Base-by-base conservation (phyloP, 1,140 invertebrate species). In the Dendrolimus kikuchii region DNA sequence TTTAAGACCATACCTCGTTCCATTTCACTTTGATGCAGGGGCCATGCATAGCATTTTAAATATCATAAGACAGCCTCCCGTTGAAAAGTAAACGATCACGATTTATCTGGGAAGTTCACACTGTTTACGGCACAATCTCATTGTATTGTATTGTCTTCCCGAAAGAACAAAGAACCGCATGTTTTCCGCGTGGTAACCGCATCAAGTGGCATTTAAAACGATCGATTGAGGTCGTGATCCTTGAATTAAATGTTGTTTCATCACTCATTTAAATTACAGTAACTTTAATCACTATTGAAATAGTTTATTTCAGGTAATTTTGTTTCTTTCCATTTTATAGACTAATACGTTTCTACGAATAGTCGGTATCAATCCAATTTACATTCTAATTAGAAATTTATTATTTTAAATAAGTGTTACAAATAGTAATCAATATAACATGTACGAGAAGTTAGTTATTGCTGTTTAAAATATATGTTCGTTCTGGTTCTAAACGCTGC, bases 121-220 rank as follows among this genome's bases (percentile, higher is more conserved):
- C 62, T 69, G 64, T 71, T 59, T 60, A 58, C 39, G 52, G 64
- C 69, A 67, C 63, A 61, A 74, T 66, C 65, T 68, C 62, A 74
- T 77, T 74, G 69, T 77, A 57, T 76, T 64, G 51, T 64, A 58
- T 69, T 64, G 52, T 68, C 66, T 69, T 66, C 59, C 49, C 50
- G 57, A 46, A 54, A 59, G 67, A 71, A 77, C 68, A 79, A 77
- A 74, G 71, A 68, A 64, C 59, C 69, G 51, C 38, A 53, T 53
- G 54, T 60, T 64, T 82, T 81, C 79, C 79, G 77, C 73, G 62
- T 79, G 65, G 72, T 67, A 79, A 84, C 77, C 57, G 56, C 64
- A 68, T 63, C 75, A 71, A 82, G 73, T 82, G 81, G 80, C 81
- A 85, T 85, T 85, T 85, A 77, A 23, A 74, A 54, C 71, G 71